Evolutionary conservation across 2,888 invertebrate species (phyloP).

Genomic region (Euproctis similis): DNA sequence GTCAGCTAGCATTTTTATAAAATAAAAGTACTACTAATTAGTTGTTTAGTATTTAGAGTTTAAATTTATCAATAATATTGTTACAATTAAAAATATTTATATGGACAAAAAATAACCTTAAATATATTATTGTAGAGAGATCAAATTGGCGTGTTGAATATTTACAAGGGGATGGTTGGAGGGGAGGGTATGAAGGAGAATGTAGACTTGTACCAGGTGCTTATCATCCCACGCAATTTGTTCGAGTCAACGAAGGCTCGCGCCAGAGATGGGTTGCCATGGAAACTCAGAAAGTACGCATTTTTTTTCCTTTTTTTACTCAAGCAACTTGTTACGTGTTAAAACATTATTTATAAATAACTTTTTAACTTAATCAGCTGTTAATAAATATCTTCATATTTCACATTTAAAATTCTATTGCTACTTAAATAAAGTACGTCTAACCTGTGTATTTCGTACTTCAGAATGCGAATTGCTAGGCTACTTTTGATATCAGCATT

Average conservation of each 20-base stretch:
- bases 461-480: no score
- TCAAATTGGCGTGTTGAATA: conserved; percentile 18
- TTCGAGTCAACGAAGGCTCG: conserved; percentile 1
- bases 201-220: conserved; percentile 7
- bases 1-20: no score
- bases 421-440: no score
- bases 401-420: no score
- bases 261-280: neutral
- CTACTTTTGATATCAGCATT: no score
- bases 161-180: no score
- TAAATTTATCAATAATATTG: no score
- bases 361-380: neutral
- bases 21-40: no score
- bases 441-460: no score
- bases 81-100: no score
- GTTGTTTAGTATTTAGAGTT: no score
- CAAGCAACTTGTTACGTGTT: neutral
- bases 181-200: conserved; percentile 7
- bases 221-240: conserved; percentile 9
- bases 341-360: neutral
- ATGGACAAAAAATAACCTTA: neutral
- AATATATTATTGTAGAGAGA: conserved; percentile 2
- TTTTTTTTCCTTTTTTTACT: neutral
- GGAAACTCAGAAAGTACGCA: neutral
- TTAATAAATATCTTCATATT: no score